Evolutionary conservation across 1,140 invertebrate species (phyloP).

Genomic region (Euglossa dilemma): DNA sequence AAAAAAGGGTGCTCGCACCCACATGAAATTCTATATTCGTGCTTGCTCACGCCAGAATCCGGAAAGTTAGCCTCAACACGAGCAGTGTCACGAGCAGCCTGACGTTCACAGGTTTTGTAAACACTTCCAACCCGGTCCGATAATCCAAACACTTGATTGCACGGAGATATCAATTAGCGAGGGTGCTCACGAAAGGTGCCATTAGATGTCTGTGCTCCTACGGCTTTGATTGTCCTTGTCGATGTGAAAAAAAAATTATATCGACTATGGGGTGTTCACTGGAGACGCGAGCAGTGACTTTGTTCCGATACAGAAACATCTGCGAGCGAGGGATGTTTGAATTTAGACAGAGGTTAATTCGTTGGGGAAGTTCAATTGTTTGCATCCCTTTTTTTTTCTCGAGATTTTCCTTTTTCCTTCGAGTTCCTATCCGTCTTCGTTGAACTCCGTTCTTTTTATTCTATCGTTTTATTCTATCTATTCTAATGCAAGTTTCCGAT

Average conservation of each 20-base stretch:
- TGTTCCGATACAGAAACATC: neutral
- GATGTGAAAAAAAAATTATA: constrained; percentile 1
- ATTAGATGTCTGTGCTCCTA: constrained; percentile 28
- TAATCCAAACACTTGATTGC: constrained; percentile 82
- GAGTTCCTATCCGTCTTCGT: too few relatives aligned
- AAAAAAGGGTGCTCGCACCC: constrained; percentile 48
- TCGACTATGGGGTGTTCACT: neutral
- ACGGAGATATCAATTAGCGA: constrained; percentile 80
- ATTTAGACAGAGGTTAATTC: neutral
- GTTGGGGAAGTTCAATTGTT: too few relatives aligned
- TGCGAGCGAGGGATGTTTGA: neutral
- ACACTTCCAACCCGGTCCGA: constrained; percentile 68
- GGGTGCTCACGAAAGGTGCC: constrained; percentile 27
- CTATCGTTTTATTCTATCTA: too few relatives aligned
- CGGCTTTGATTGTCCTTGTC: neutral
- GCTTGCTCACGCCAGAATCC: constrained; percentile 54
- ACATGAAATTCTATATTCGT: constrained; percentile 70
- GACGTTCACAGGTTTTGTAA: constrained; percentile 78
- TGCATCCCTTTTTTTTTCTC: too few relatives aligned
- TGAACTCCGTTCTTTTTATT: too few relatives aligned
- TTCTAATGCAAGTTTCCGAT: too few relatives aligned
- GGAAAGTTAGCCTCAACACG: constrained; percentile 33
- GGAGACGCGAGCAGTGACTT: too few relatives aligned
- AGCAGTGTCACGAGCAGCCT: constrained; percentile 73
- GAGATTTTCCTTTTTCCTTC: too few relatives aligned